Conservation (phyloP, 2,888 invertebrate species). For the Torymus tubicola region DNA sequence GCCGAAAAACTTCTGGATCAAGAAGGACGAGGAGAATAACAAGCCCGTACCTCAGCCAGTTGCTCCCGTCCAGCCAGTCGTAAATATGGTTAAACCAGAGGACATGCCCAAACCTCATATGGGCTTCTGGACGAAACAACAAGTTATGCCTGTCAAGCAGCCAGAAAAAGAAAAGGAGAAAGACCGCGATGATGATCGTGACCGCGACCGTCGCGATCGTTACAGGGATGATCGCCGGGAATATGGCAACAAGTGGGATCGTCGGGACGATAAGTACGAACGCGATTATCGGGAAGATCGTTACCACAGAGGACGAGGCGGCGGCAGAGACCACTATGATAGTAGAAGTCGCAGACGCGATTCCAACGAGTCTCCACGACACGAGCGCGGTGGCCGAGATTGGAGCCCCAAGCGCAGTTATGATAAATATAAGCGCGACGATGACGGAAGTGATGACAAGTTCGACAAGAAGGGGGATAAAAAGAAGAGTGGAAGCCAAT, state of each 20-base stretch:
- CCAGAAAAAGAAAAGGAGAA: conserved; percentile 73
- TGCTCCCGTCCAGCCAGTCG: conserved; percentile 57
- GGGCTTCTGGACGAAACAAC: conserved; percentile 76
- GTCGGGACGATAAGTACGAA: conserved; percentile 70
- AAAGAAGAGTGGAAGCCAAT: not conserved
- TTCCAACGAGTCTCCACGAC: conserved; percentile 70
- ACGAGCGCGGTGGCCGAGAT: conserved; percentile 71
- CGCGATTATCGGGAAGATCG: conserved; percentile 67
- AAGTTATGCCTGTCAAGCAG: conserved; percentile 70
- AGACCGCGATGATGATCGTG: conserved; percentile 69
- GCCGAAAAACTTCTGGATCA: conserved; percentile 69
- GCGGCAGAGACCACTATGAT: conserved; percentile 32
- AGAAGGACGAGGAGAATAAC: conserved; percentile 68
- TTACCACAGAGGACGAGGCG: conserved; percentile 46
- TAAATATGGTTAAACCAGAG: conserved; percentile 62
- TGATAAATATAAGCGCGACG: conserved; percentile 61
- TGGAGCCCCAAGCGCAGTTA: conserved; percentile 68
- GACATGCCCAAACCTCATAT: conserved; percentile 75
- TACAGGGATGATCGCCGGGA: conserved; percentile 69
- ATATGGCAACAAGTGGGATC: conserved; percentile 68
- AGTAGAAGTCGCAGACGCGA: conserved; percentile 68
- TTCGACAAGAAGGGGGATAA: conserved; percentile 68
- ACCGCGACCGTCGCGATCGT: conserved; percentile 66
- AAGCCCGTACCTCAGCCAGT: conserved; percentile 13
- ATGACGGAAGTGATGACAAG: conserved; percentile 72